Conservation (phyloP, 1,140 invertebrate genomes). For the Helicoverpa zea region DNA sequence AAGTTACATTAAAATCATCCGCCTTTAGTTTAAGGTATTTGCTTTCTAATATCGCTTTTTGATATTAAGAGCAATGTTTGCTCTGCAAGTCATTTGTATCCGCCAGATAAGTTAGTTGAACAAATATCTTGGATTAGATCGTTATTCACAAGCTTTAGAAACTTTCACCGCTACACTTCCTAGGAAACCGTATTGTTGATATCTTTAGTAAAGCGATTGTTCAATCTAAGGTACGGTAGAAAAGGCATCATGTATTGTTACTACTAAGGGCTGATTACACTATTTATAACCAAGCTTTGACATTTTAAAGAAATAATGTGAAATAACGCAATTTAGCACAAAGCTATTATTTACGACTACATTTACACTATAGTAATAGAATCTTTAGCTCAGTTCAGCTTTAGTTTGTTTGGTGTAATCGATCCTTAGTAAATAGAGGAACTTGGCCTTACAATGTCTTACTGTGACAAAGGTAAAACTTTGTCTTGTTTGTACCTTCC, state of each 20-base stretch:
- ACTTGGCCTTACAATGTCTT: not conserved
- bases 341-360: too few relatives aligned
- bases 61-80: not conserved
- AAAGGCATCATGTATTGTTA: constrained; percentile 1
- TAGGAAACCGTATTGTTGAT: constrained; percentile 31
- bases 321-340: too few relatives aligned
- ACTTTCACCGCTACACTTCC: constrained; percentile 35
- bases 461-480: not conserved
- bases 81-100: constrained; percentile 9
- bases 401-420: not conserved
- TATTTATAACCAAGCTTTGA: not conserved
- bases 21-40: not conserved
- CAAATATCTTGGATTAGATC: constrained; percentile 8
- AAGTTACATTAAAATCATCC: not conserved
- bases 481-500: not conserved
- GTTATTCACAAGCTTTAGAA: constrained; percentile 16
- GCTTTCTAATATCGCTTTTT: not conserved
- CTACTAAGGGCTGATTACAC: not conserved
- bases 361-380: too few relatives aligned
- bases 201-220: constrained; percentile 10
- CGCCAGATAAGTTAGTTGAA: constrained; percentile 14
- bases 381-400: too few relatives aligned
- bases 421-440: not conserved
- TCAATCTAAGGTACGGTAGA: not conserved
- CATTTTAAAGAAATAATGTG: not conserved